These are phyloP conservation scores for Pegoplata infirma DNA, from an alignment of 2,888 invertebrate genomes.

Conservation along the genomic window DNA sequence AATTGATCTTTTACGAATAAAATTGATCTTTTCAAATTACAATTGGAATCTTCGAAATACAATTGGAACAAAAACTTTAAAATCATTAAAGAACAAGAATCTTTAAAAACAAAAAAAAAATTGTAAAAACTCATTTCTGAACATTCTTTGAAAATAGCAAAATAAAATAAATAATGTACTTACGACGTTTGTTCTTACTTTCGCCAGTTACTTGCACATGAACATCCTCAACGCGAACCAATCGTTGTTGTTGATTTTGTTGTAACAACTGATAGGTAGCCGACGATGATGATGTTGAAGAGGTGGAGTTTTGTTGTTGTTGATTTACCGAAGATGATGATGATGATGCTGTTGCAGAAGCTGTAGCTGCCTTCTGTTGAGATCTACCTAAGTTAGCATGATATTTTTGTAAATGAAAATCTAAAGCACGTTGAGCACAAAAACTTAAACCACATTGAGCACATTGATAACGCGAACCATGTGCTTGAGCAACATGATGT, in stretches of 20 bases:
- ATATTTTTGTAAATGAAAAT: conserved; percentile 72
- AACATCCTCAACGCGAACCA: conserved; percentile 70
- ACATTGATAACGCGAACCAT: conserved; percentile 71
- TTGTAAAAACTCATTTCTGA: no score
- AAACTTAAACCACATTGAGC: conserved; percentile 73
- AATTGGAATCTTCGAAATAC: no score
- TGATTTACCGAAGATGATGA: conserved; percentile 10
- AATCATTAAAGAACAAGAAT: no score
- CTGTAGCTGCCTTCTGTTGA: conserved; percentile 4
- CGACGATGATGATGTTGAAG: conserved; percentile 16
- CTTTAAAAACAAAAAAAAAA: no score
- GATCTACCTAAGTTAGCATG: conserved; percentile 65
- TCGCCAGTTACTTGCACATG: conserved; percentile 67
- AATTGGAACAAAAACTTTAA: no score
- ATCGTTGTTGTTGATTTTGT: conserved; percentile 51
- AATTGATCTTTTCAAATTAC: no score
- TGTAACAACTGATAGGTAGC: conserved; percentile 55
- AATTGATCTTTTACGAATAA: no score
- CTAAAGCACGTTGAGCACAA: conserved; percentile 71
- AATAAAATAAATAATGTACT: conserved; percentile 35
- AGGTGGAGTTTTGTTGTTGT: conserved; percentile 56
- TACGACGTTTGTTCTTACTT: conserved; percentile 61
- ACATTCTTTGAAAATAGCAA: no score
- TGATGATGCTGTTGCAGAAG: background rate
- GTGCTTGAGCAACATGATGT: conserved; percentile 70